phyloP scores from a whole-genome alignment of 2,797 vertebrate genomes.

The Rhinella marina region DNA sequence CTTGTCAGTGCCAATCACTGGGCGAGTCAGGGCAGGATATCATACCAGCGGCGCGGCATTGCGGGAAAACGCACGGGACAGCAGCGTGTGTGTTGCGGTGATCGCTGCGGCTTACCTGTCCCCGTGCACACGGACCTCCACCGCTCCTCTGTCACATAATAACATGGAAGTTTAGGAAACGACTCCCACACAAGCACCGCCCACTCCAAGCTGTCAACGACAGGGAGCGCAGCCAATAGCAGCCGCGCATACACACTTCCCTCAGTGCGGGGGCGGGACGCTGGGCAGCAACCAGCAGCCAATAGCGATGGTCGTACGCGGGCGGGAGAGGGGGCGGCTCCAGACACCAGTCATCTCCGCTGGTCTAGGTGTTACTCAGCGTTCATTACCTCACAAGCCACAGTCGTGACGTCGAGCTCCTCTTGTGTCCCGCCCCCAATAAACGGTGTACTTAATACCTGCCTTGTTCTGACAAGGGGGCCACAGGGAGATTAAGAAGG shows the following conservation, averaged over 20 bases:
- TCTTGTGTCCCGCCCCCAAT: too few relatives aligned
- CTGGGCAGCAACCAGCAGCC: background rate
- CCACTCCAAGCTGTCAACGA: slow-evolving; percentile 3
- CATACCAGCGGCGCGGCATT: background rate
- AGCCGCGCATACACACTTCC: background rate
- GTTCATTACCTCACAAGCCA: background rate
- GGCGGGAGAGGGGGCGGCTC: background rate
- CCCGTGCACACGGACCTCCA: background rate
- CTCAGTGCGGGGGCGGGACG: background rate
- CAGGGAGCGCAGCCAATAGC: slow-evolving; percentile 20
- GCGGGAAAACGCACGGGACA: background rate
- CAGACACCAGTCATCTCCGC: background rate
- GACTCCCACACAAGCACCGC: slow-evolving; percentile 52
- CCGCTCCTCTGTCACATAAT: slow-evolving; percentile 2
- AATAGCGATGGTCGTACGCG: background rate
- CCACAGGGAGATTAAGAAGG: too few relatives aligned
- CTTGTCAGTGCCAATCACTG: background rate
- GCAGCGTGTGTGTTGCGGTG: too few relatives aligned
- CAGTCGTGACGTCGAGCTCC: background rate
- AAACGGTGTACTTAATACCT: too few relatives aligned
- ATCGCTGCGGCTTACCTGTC: slow-evolving; percentile 1
- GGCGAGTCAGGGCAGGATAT: background rate
- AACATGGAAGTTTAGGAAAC: slow-evolving; percentile 46
- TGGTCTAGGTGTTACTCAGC: background rate
- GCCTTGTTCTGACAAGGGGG: too few relatives aligned